A percentile compares a stretch with the other conserved stretches of the same genome.
Evolutionary conservation across 2,113 vertebrate species (phyloP).

Genomic region (Amia ocellicauda): DNA sequence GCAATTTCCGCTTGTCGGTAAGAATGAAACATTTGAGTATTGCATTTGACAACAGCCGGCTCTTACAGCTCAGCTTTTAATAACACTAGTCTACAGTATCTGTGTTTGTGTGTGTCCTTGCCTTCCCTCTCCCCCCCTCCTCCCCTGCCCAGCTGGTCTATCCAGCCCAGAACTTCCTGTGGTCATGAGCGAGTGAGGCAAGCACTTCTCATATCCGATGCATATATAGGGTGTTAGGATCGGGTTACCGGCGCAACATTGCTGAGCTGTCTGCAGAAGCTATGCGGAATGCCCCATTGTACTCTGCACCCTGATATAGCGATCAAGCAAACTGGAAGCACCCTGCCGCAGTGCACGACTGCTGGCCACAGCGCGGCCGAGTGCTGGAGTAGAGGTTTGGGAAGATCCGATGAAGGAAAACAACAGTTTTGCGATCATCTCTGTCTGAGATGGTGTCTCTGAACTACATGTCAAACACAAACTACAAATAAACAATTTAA

Average conservation of each 20-base stretch:
- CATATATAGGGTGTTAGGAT: neutral
- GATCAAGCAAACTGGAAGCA: neutral
- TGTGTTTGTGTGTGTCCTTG: neutral
- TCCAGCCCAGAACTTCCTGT: slow-evolving; percentile 4
- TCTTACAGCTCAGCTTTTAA: neutral
- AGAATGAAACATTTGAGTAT: no score
- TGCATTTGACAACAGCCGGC: no score
- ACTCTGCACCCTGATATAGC: neutral
- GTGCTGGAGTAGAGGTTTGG: neutral
- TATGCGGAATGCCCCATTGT: neutral
- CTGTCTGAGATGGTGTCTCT: neutral
- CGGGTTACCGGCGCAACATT: neutral
- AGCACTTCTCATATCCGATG: neutral
- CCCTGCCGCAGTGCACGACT: neutral
- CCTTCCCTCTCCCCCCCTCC: neutral
- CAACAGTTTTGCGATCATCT: neutral
- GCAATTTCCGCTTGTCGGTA: no score
- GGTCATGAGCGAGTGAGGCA: neutral
- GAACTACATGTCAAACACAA: neutral
- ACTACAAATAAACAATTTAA: no score
- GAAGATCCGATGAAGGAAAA: no score
- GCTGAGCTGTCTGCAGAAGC: neutral
- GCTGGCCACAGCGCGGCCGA: neutral
- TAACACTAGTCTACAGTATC: neutral
- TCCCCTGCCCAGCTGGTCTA: neutral